Evolutionary conservation across 2,113 vertebrate species (phyloP).

Genomic region (Corythaeola cristata): DNA sequence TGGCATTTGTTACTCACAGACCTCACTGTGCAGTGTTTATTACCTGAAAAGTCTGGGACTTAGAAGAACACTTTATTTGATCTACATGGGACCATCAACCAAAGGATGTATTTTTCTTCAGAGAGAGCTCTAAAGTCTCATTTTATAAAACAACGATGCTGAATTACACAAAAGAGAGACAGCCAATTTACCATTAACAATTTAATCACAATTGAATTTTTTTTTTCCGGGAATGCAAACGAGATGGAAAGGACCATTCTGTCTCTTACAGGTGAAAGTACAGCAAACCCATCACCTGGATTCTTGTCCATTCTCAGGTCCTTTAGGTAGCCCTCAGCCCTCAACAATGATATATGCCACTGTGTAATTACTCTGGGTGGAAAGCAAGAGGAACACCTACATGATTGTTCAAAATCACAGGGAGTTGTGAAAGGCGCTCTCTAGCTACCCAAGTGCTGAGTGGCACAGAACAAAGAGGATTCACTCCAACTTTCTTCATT

Average conservation of each 20-base stretch:
- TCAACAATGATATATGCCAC: neutral
- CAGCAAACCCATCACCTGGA: neutral
- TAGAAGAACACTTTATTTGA: neutral
- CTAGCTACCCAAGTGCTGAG: neutral
- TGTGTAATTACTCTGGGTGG: neutral
- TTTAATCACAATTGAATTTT: neutral
- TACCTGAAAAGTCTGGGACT: neutral
- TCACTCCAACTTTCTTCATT: neutral
- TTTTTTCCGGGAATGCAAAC: neutral
- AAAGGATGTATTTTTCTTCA: neutral
- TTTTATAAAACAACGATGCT: neutral
- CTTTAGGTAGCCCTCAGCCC: neutral
- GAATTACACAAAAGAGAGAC: neutral
- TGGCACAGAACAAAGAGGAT: neutral
- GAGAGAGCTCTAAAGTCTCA: neutral
- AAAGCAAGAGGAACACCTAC: neutral
- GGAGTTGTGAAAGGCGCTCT: neutral
- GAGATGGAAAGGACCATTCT: neutral
- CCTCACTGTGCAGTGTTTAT: neutral
- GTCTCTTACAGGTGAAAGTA: neutral
- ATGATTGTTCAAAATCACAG: neutral
- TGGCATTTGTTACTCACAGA: neutral
- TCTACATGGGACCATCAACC: neutral
- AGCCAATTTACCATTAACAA: neutral
- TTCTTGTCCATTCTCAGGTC: neutral